Base-by-base conservation (phyloP, 2,113 vertebrate species). In the Carassius gibelio region DNA sequence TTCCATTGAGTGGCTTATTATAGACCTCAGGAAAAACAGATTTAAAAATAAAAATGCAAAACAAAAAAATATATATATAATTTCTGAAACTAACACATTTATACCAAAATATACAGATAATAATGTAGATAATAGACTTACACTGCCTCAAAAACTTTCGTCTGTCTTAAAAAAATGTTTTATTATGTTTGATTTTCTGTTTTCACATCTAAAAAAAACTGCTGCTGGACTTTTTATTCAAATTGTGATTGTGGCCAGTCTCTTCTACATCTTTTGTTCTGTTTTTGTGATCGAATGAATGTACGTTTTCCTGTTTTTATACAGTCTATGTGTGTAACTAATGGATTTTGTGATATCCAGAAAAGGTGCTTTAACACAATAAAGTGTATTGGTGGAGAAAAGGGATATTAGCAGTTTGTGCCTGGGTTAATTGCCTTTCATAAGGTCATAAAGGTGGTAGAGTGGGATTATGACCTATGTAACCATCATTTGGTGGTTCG, bases 401-500 rank as follows among this genome's bases (percentile, higher is more conserved):
- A 23, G 52, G 15, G 36, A 42, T 71, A 52, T 13, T 11, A 34
- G 42, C 8, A n/a, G 42, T 50, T 69, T 52, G 42, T 50, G 8
- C 8, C 8, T 13, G 68, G 19, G 21, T 59, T 83, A 83, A 72
- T 83, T 83, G 52, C 68, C 6, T 74, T 72, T 34, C 30, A 26
- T 57, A 4, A 57, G 34, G 30, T 83, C 68, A 57, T 74, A 59
- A 59, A 72, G 34, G 52, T 83, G 50, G 5, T 7, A 57, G 34
- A 59, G 79, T 69, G 42, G 81, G 81, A 72, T 82, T 82, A 36
- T 42, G 52, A 72, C 66, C 26, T 55, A 57, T 59, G 30, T 11
- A 52, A 81, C 79, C 62, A 30, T 68, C 42, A 69, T 66, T 50
- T 81, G 26, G 45, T 66, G 23, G 15, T 5, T 69, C 23, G 34